Base-by-base conservation (phyloP, 2,797 vertebrate genomes). In the Trematocara caparti region DNA sequence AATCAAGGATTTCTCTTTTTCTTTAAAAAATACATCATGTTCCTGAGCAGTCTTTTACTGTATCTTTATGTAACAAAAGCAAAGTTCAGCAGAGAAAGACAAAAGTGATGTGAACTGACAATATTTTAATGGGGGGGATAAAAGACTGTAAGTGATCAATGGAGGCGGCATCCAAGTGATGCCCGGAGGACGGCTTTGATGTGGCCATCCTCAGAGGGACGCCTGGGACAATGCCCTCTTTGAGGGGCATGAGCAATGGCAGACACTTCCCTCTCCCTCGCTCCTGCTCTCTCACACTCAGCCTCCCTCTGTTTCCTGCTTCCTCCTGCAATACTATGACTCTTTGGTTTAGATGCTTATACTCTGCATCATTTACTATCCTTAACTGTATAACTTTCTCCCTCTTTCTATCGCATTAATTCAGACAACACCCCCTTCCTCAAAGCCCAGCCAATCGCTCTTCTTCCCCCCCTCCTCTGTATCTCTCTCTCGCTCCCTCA, bases 91-190 rank as follows among this genome's bases (percentile, higher is more conserved):
- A 95, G 95, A 95, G 95, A 96, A 95, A 95, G 92, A 96, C 95
- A 94, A 95, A 94, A 95, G 94, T 94, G 95, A 97, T 96, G 93
- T 92, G 95, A 96, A 96, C 94, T 93, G 95, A 96, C 96, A 96
- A 95, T 95, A 96, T 96, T 96, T 95, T 95, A 95, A 95, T 96
- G 94, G 95, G 90, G 86, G 90, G 85, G 90, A 97, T 94, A 94
- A 96, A 97, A 94, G 94, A 93, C 83, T 96, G 96, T 96, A 97
- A 96, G 94, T 96, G 97, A 97, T 97, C 96, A 97, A 96, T 95
- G 93, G 92, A 89, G 91, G 94, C 96, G 96, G 96, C 93, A 83
- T 77, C 94, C 92, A 94, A 96, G 92, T 96, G 96, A 97, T 97
- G 95, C 92, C 91, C 92, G 83, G 93, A 91, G 89, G 87, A 88